Base-by-base conservation (phyloP, 2,888 invertebrate genomes). In the Eupsilia transversa region DNA sequence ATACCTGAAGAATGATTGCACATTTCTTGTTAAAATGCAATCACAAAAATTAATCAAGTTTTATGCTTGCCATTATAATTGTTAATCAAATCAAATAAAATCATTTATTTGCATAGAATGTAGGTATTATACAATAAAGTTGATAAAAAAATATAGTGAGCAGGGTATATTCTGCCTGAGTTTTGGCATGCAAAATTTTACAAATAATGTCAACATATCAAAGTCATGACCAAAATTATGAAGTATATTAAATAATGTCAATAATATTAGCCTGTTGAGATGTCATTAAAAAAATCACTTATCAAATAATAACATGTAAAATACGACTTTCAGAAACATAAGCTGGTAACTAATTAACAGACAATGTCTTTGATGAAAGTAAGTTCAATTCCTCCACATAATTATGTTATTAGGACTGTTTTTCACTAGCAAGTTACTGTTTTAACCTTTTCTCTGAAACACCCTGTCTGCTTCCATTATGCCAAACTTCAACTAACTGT, bases 1-100 rank as follows among this genome's bases (percentile, higher is more conserved):
- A 57, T 52, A 52, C 17, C 23, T 41, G 7, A n/a, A 12, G 3
- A 38, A 4, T 71, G 30, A 60, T 46, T 60, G 4, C 43, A 27
- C 3, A 27, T 27, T 79, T 30, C 14, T 54, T n/a, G 61, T 33
- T 41, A 38, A 23, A 46, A 60, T 46, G 3, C 61, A 67, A 46
- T 72, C 33, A 61, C 14, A 61, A 33, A 61, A 23, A 41, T 61
- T 6, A 56, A 72, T 61, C 64, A 60, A 46, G 4, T 33, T 73
- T 33, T 33, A 54, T 14, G 5, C 3, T 17, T 14, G 9, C 12
- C 23, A 54, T 65, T 74, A 30, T 38, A 63, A 27, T 43, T 27
- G n/a, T n/a, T n/a, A n/a, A n/a, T n/a, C n/a, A n/a, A n/a, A n/a
- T n/a, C n/a, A n/a, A n/a, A n/a, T n/a, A n/a, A n/a, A n/a, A n/a